Conservation (phyloP, 2,888 invertebrate genomes). For the Aphrophora alni region DNA sequence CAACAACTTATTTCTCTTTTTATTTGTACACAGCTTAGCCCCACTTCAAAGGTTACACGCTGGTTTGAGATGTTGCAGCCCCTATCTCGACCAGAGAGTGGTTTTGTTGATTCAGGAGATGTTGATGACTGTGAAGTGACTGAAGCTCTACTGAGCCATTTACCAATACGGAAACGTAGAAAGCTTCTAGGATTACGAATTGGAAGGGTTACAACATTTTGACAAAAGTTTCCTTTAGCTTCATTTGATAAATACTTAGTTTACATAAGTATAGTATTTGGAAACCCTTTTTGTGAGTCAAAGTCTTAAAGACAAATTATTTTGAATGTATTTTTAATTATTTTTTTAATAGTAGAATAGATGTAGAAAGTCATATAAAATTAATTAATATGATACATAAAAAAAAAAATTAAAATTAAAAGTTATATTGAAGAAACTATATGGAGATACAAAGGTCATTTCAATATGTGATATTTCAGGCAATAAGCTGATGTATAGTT, state of each 20-base stretch:
- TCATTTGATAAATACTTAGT: neutral
- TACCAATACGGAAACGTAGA: conserved; percentile 73
- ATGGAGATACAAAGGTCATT: no score
- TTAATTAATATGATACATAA: no score
- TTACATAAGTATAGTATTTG: neutral
- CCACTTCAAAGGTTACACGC: conserved; percentile 78
- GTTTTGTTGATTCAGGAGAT: conserved; percentile 72
- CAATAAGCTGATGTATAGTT: no score
- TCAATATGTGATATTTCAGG: no score
- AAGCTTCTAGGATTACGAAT: conserved; percentile 72
- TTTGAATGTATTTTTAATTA: no score
- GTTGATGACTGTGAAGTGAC: conserved; percentile 71
- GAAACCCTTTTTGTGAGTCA: no score
- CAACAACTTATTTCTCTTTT: no score
- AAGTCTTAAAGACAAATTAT: no score
- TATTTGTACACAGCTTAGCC: conserved; percentile 67
- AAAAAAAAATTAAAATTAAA: no score
- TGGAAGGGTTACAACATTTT: conserved; percentile 75
- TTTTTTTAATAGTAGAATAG: no score
- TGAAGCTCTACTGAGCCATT: conserved; percentile 67
- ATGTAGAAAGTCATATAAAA: no score
- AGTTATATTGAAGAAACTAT: no score
- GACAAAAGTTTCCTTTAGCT: conserved; percentile 50
- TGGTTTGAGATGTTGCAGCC: conserved; percentile 77
- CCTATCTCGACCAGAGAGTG: conserved; percentile 75